Evolutionary conservation across 35 echinoderm and acorn worm species (phyloP).

Genomic region (Acanthaster planci): DNA sequence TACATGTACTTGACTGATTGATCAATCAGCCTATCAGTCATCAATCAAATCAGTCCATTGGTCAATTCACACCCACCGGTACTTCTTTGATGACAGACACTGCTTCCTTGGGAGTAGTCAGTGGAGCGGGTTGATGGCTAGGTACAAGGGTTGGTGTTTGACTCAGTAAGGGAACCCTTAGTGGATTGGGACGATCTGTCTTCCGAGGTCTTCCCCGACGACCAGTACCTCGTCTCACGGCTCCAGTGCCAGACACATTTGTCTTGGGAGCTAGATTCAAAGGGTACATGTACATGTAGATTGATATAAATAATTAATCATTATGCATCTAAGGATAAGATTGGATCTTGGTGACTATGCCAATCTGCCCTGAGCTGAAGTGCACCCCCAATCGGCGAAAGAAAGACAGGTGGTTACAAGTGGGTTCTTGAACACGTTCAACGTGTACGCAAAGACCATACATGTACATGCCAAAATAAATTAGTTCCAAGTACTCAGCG

Average conservation of each 20-base stretch:
- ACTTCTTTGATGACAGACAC: conserved; percentile 59
- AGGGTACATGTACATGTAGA: neutral
- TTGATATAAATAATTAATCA: no score
- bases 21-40: neutral
- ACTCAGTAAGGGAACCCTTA: neutral
- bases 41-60: neutral
- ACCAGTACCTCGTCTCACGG: conserved; percentile 5
- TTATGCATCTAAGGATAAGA: no score
- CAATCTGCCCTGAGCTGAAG: no score
- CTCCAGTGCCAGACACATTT: neutral
- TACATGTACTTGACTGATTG: neutral
- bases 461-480: no score
- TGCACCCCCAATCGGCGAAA: no score
- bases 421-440: no score
- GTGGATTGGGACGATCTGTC: conserved; percentile 35
- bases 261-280: neutral
- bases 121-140: conserved; percentile 30
- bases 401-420: no score
- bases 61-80: conserved; percentile 40
- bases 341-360: no score
- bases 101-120: conserved; percentile 32
- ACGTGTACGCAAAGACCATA: no score
- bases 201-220: conserved; percentile 48
- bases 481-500: no score
- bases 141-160: conserved; percentile 16